Percentiles rank a stretch among this genome's conserved stretches.
These are phyloP conservation scores for Ernsta delagoae DNA, from an alignment of 2,888 invertebrate species.

Conservation along the genomic window DNA sequence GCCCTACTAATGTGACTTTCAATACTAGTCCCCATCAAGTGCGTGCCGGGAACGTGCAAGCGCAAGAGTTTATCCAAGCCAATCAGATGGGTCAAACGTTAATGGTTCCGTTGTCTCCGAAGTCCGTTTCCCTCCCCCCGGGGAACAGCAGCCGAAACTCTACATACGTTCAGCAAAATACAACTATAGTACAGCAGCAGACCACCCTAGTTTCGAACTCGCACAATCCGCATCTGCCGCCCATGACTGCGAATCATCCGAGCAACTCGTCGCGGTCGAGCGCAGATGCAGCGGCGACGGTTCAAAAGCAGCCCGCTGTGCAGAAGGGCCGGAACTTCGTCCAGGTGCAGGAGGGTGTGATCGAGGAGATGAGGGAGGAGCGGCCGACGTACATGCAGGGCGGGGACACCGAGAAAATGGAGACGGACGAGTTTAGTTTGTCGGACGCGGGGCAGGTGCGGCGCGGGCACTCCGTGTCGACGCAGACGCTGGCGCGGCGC, in stretches of 20 bases:
- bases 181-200: conserved; percentile 93
- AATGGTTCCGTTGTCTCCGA: conserved; percentile 88
- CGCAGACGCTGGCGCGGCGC: conserved; percentile 86
- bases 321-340: conserved; percentile 47
- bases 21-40: conserved; percentile 82
- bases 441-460: conserved; percentile 50
- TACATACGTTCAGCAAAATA: conserved; percentile 92
- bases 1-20: conserved; percentile 88
- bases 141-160: conserved; percentile 85
- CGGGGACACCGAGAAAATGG: conserved; percentile 46
- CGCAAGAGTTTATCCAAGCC: conserved; percentile 90
- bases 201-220: conserved; percentile 91
- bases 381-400: conserved; percentile 46
- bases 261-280: conserved; percentile 75
- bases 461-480: conserved; percentile 88
- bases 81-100: conserved; percentile 88
- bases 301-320: conserved; percentile 56
- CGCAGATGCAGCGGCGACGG: conserved; percentile 83
- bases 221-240: conserved; percentile 70
- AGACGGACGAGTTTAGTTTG: conserved; percentile 35
- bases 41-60: conserved; percentile 83
- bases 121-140: conserved; percentile 82
- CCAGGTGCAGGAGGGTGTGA: conserved; percentile 39
- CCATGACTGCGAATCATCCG: conserved; percentile 56
- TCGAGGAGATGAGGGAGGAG: conserved; percentile 44